Base-by-base conservation (phyloP, 2,888 invertebrate species). In the Meandrusa payeni region DNA sequence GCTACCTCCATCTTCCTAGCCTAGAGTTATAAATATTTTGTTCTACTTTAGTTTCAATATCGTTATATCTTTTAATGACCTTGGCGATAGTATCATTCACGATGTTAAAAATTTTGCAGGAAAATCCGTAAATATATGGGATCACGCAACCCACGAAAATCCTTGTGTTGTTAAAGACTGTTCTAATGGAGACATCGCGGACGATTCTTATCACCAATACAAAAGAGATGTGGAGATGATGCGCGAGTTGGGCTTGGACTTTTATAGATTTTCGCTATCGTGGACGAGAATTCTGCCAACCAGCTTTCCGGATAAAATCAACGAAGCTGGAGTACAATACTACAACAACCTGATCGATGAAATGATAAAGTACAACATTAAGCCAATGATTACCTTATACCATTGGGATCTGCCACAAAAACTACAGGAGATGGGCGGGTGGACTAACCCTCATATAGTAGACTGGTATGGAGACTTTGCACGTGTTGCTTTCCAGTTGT, bases 251-350 rank as follows among this genome's bases (percentile, higher is more conserved):
- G 76, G 75, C 0, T 63, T 75, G 0, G 64, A 88, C 42, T 75
- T 71, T 46, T 88, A 89, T 55, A 67, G 89, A 23, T 88, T 89
- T 53, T 89, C 89, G 1, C 61, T 90, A 7, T 82, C 90, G 1
- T 92, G 92, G 92, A 55, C 89, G 1, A 66, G 92, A 28, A 72
- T 92, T 11, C 63, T 91, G 29, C 90, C 91, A 0, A 81, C 76
- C 31, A 90, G 89, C 5, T 83, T 91, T 15, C 15, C 15, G 4
- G 15, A 15, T 15, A 15, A 15, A 15, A 15, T 15, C 2, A 15
- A 15, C 15, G 15, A 15, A 15, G 15, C 15, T 15, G 15, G 15
- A 15, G 15, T 15, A 4, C 15, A 15, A 15, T 15, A 15, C 15
- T 15, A 15, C 4, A 15, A 15, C 15, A 15, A 15, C 4, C 4